Evolutionary conservation across 1,140 invertebrate genomes (phyloP), one percentile per base, ranked within the genome.

Genomic region (Tetragonula clypearis): DNA sequence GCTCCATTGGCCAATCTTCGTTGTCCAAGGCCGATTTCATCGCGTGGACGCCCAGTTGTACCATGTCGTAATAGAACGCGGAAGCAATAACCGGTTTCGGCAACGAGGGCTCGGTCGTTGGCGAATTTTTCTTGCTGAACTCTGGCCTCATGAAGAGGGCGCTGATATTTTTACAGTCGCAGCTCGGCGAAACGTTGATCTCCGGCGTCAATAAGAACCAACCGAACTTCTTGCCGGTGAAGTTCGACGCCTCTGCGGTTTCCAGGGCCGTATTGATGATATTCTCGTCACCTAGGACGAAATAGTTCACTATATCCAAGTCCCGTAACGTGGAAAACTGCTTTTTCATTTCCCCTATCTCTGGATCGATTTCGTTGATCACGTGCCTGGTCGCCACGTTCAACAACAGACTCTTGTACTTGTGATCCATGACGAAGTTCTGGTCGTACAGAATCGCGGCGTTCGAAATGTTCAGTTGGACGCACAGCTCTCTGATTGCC

Each of bases 391-490:
- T 98, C 26, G 98, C 97, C 53, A 98, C 97, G 93, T 99, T 98
- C 92, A 98, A 96, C 21, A 99, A 94, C 2, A 99, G 93, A 14
- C 98, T 98, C 93, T 98, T 98, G 94, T 98, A 98, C 94, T 99
- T 98, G 94, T 98, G 97, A 89, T 98, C 97, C 97, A 99, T 98
- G 1, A 98, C 97, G 91, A 98, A 99, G 41, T 97, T 96, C 19
- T 97, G 96, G 91, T 99, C 98, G 93, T 98, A 99, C 14, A 99
- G 95, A 69, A 99, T 97, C 5, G 98, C 98, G 30, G 98, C 98
- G 94, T 98, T 98, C 23, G 97, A 98, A 71, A 99, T 97, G 90
- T 98, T 98, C 93, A 98, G 97, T 53, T 96, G 95, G 4, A 96
- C 95, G 3, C 98, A 97, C 82, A 99, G 96, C 71, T 97, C 97